phyloP scores from a whole-genome alignment of 2,888 invertebrate genomes.

The Zonitis immaculata region DNA sequence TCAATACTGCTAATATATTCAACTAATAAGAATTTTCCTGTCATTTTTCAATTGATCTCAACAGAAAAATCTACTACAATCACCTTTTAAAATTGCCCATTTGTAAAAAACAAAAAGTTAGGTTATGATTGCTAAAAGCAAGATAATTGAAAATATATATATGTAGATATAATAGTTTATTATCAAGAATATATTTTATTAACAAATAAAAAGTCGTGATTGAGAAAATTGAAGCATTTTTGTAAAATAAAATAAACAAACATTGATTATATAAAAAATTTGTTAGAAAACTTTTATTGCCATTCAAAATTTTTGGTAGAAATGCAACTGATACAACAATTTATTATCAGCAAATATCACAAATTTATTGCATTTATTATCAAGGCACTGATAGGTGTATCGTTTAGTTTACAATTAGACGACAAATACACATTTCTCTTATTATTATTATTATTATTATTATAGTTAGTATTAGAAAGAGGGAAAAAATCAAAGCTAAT shows the following conservation, averaged over 20 bases:
- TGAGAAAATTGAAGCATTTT: no score
- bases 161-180: no score
- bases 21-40: conserved; percentile 34
- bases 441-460: no score
- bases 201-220: no score
- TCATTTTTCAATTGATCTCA: conserved; percentile 25
- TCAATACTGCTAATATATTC: conserved; percentile 51
- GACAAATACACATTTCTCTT: neutral
- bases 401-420: neutral
- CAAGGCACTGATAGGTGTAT: conserved; percentile 23
- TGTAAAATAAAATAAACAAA: no score
- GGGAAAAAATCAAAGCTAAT: no score
- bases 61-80: neutral
- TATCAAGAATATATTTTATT: no score
- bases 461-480: no score
- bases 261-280: no score
- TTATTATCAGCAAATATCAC: conserved; percentile 31
- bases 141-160: no score
- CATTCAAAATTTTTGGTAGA: conserved; percentile 6
- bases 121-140: neutral
- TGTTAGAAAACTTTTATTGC: no score
- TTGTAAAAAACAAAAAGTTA: neutral
- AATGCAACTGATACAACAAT: conserved; percentile 18
- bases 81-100: neutral
- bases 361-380: conserved; percentile 29